Base-by-base conservation (phyloP, 1,140 invertebrate genomes). In the Belonocnema kinseyi region DNA sequence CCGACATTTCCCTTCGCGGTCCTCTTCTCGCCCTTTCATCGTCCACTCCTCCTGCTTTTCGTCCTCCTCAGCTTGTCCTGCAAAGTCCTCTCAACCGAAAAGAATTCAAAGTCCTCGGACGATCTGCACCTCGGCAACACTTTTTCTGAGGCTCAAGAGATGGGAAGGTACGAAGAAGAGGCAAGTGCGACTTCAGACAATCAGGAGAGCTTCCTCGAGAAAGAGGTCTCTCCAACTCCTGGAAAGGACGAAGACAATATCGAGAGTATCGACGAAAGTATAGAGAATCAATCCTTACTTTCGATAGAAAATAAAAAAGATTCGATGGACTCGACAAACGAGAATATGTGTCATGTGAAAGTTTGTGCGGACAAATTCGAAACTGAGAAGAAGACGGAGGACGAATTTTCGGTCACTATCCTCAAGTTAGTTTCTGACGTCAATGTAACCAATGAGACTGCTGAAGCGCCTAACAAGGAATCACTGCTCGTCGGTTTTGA, bases 401-500 rank as follows among this genome's bases (percentile, higher is more conserved):
- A 13, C 26, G 61, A 33, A 66, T 46, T 66, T 66, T 33, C 61
- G 16, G 58, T 75, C 17, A 72, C 51, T 5, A 12, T 78, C 3
- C 70, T 61, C 8, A n/a, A 74, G 70, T 40, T 14, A 40, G 13
- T 66, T 40, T 66, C 26, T 26, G 73, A 70, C 26, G 71, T 74
- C 19, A 80, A 83, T 51, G 77, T 66, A 12, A 77, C 75, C 54
- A 74, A 77, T 17, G 73, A 77, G 12, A 73, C 13, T 53, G 50
- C 78, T 12, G 76, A 82, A 76, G 70, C 54, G 19, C 21, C 16
- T 40, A 80, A 82, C 51, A 33, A 46, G 16, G 83, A 88, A n/a
- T 14, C 77, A 14, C 82, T 85, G 8, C 89, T 90, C 77, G 76
- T 77, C 0, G 87, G 87, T 0, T 89, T 89, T 77, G 86, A 87